Conservation (phyloP, 1,140 invertebrate species). For the Nasonia giraulti region DNA sequence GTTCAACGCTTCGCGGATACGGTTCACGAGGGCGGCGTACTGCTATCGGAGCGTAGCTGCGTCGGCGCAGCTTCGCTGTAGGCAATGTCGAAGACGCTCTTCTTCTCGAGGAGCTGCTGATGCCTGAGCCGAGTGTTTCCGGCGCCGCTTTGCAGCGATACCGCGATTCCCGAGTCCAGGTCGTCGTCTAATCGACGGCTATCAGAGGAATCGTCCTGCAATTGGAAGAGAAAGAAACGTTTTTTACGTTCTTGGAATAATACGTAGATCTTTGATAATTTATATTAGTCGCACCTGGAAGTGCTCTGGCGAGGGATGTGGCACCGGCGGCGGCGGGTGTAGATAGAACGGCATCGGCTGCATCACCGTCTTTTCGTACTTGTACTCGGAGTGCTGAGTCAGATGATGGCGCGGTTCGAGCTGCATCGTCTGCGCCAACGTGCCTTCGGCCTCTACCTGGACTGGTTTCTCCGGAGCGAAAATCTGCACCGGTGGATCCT, state of each 20-base stretch:
- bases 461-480: slow-evolving; percentile 62
- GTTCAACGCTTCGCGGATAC: neutral
- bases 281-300: slow-evolving; percentile 57
- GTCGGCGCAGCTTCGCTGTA: slow-evolving; percentile 89
- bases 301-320: slow-evolving; percentile 77
- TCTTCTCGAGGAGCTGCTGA: slow-evolving; percentile 89
- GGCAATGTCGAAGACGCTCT: slow-evolving; percentile 94
- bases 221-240: neutral
- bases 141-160: slow-evolving; percentile 74
- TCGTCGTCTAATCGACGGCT: slow-evolving; percentile 77
- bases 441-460: neutral
- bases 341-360: slow-evolving; percentile 75
- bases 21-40: slow-evolving; percentile 71
- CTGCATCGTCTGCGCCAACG: slow-evolving; percentile 33
- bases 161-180: slow-evolving; percentile 83
- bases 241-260: neutral
- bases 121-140: slow-evolving; percentile 67
- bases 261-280: neutral
- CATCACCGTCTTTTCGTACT: slow-evolving; percentile 79
- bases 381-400: slow-evolving; percentile 84
- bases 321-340: slow-evolving; percentile 79
- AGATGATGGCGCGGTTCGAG: slow-evolving; percentile 77
- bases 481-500: slow-evolving; percentile 68
- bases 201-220: slow-evolving; percentile 48
- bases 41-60: slow-evolving; percentile 77